Evolutionary conservation across 2,113 vertebrate genomes (phyloP).

Genomic region (Tamias sibiricus): DNA sequence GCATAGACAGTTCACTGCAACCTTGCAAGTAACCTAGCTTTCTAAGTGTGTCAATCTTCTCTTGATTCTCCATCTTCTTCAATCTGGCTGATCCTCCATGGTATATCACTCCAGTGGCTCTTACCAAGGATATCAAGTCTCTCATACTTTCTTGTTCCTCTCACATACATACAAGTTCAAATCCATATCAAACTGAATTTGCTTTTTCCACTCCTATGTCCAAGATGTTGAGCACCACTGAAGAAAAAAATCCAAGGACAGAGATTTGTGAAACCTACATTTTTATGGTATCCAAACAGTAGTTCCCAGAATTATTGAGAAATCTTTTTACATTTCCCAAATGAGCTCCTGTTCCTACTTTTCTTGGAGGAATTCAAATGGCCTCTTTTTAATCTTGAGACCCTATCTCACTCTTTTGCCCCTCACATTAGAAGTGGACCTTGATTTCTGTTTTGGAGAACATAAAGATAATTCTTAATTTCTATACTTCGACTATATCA

Average conservation of each 20-base stretch:
- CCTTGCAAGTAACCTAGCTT: not conserved
- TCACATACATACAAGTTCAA: not conserved
- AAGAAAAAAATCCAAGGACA: not conserved
- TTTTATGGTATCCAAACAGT: not conserved
- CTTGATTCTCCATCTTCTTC: not conserved
- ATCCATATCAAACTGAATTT: not conserved
- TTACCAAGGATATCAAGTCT: not conserved
- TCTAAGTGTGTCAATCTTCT: not conserved
- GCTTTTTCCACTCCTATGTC: not conserved
- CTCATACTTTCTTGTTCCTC: not conserved
- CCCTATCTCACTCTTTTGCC: not conserved
- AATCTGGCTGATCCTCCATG: not conserved
- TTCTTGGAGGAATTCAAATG: not conserved
- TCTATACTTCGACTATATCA: not conserved
- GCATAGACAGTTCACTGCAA: not conserved
- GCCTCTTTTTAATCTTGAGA: not conserved
- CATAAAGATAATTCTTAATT: not conserved
- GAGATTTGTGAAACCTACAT: not conserved
- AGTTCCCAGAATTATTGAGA: not conserved
- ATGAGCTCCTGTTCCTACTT: not conserved
- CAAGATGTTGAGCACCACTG: not conserved
- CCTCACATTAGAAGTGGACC: not conserved
- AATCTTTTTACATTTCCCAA: not conserved
- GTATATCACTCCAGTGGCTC: not conserved
- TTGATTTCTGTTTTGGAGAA: conserved; percentile 11